Evolutionary conservation across 2,797 vertebrate species (phyloP).

Genomic region (Thalassophryne amazonica): DNA sequence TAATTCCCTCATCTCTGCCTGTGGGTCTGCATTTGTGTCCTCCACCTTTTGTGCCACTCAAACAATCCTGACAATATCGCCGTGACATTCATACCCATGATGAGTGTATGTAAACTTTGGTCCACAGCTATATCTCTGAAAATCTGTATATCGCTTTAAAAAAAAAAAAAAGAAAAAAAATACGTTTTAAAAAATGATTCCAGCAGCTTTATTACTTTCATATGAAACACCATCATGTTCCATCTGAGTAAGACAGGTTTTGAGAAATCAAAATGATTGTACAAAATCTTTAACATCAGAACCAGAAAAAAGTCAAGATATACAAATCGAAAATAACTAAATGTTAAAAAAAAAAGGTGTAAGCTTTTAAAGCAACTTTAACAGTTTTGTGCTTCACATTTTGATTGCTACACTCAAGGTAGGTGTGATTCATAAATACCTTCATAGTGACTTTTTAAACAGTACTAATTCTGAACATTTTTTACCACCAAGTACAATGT

Average conservation of each 20-base stretch:
- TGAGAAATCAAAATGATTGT: constrained; percentile 36
- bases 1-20: no score
- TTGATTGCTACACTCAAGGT: neutral
- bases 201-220: constrained; percentile 54
- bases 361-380: constrained; percentile 5
- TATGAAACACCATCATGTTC: constrained; percentile 20
- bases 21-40: no score
- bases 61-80: no score
- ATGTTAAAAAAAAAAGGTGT: constrained; percentile 39
- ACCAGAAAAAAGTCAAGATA: constrained; percentile 33
- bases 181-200: constrained; percentile 47
- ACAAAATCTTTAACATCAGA: constrained; percentile 52
- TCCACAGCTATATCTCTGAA: no score
- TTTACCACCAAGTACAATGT: constrained; percentile 9
- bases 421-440: constrained; percentile 5
- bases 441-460: neutral
- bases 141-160: no score
- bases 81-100: no score
- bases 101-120: no score
- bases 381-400: constrained; percentile 39
- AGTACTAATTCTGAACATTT: constrained; percentile 3
- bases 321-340: constrained; percentile 35
- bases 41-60: no score
- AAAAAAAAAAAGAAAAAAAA: neutral
- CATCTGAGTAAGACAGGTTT: constrained; percentile 20